Evolutionary conservation across 2,113 vertebrate genomes (phyloP).

Genomic region (Cathartes aura): DNA sequence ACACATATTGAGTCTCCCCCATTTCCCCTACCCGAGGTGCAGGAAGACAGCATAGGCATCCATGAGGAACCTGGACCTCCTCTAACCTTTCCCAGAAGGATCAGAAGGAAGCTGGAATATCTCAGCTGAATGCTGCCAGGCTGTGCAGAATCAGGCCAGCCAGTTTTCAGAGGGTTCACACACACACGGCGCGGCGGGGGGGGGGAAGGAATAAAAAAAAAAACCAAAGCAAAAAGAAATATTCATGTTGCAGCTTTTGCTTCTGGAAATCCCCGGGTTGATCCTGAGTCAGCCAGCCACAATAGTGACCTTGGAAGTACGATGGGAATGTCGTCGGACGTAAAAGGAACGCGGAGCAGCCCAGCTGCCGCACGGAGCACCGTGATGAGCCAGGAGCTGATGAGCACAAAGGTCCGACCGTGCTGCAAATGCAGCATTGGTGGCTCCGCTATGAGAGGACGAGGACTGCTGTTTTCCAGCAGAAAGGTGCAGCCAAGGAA

Average conservation of each 20-base stretch:
- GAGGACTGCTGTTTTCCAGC: neutral
- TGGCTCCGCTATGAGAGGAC: neutral
- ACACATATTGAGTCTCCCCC: neutral
- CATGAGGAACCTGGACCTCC: neutral
- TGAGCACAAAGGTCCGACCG: rapidly evolving
- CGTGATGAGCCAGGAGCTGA: neutral
- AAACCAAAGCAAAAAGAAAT: neutral
- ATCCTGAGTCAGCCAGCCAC: neutral
- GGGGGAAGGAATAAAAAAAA: rapidly evolving
- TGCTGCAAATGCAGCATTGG: neutral
- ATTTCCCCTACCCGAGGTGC: neutral
- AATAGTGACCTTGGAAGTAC: constrained; percentile 18
- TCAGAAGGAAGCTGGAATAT: neutral
- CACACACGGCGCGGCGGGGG: rapidly evolving
- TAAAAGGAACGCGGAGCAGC: neutral
- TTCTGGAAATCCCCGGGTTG: neutral
- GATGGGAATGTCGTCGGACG: neutral
- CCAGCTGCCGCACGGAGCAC: neutral
- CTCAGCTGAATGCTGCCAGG: neutral
- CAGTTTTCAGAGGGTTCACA: neutral
- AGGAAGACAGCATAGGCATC: rapidly evolving
- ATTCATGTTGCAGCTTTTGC: neutral
- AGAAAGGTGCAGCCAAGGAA: neutral
- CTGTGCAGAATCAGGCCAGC: neutral
- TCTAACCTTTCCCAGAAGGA: neutral